Evolutionary conservation across 2,888 invertebrate species (phyloP).

Genomic region (Perizoma flavofasciatum): DNA sequence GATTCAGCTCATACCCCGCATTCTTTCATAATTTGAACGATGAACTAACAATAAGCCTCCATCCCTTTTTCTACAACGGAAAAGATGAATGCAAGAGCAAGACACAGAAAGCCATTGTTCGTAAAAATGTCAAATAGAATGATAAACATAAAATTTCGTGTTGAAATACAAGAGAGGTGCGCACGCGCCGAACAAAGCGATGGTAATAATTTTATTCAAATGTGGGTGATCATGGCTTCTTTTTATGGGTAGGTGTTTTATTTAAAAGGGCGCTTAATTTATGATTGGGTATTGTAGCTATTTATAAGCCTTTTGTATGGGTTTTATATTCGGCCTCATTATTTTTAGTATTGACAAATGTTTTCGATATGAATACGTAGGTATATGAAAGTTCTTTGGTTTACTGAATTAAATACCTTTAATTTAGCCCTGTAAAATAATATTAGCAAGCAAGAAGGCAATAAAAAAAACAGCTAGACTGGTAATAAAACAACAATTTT

Average conservation of each 20-base stretch:
- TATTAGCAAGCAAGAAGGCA: no score
- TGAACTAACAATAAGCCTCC: constrained; percentile 60
- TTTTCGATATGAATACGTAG: constrained; percentile 8
- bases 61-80: constrained; percentile 55
- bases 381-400: neutral
- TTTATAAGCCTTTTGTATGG: constrained; percentile 43
- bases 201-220: constrained; percentile 72
- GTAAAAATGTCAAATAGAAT: constrained; percentile 81
- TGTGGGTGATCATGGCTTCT: constrained; percentile 57
- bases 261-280: constrained; percentile 56
- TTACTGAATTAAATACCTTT: constrained; percentile 1
- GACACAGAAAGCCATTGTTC: constrained; percentile 68
- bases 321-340: constrained; percentile 34
- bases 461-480: no score
- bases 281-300: constrained; percentile 50
- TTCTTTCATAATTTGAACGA: constrained; percentile 64
- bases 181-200: constrained; percentile 66
- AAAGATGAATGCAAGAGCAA: constrained; percentile 52
- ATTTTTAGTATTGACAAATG: constrained; percentile 31
- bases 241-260: constrained; percentile 51
- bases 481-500: no score
- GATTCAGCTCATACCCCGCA: constrained; percentile 74
- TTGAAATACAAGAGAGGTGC: constrained; percentile 65
- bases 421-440: neutral
- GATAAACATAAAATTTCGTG: constrained; percentile 80